Evolutionary conservation across 2,888 invertebrate species (phyloP), one percentile per base, ranked within the genome.

Genomic region (Drosophila anomelani): DNA sequence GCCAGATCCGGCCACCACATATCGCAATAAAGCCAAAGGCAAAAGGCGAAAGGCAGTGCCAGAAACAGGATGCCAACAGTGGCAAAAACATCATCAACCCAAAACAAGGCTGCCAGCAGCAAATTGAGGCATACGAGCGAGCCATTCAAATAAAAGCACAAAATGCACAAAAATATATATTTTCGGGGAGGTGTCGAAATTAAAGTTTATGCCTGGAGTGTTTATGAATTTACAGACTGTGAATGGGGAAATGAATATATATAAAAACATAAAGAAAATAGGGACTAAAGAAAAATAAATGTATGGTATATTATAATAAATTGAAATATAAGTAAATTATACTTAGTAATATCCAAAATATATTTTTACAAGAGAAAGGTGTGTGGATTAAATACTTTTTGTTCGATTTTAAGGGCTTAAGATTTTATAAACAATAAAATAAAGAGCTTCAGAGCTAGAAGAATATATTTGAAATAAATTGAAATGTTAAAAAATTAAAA

Each of bases 71-170:
- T 38, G 55, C 29, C 44, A 29, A 41, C 47, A 51, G 13, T 26
- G 39, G 41, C 41, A 36, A 49, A 68, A 67, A 56, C 29, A 57
- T 57, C 71, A 70, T 70, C 57, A 55, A 47, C 36, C 39, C 46
- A 13, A 38, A 39, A 36, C 47, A 23, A 63, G 39, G 26, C 38
- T 46, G 55, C 59, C 55, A 47, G 66, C 55, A 51, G 68, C 64
- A 81, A 76, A 79, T 84, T 78, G 74, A 77, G 77, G 77, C 75
- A 70, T 59, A 79, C 73, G 71, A 53, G 78, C 73, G 71, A 51
- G 78, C 74, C 20, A 82, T 68, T 62, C 71, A 72, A 81, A 69
- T 77, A 66, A 71, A 66, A 69, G 57, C 44, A 59, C n/a, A 38
- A 66, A 71, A 66, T 67, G 57, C 44, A 59, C n/a, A 38, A 10